Percentiles rank a stretch among this genome's conserved stretches.
phyloP scores from a whole-genome alignment of 2,888 invertebrate genomes.

The Parasteatoda lunata region DNA sequence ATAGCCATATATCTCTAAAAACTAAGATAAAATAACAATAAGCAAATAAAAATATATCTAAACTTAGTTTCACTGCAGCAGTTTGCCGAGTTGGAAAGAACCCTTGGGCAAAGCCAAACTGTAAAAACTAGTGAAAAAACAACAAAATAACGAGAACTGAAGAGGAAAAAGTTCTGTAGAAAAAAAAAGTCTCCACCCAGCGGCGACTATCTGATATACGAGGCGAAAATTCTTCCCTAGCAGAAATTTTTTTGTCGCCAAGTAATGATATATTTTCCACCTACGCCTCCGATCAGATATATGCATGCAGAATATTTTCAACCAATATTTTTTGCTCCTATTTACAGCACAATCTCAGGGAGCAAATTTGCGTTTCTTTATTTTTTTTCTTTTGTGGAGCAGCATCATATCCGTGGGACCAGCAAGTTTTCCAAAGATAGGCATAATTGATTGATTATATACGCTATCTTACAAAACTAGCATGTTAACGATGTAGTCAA shows the following conservation, averaged over 20 bases:
- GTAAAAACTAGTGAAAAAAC: slow-evolving; percentile 23
- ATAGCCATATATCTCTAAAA: not conserved
- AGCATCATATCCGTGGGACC: too few species aligned
- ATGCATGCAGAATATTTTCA: slow-evolving; percentile 5
- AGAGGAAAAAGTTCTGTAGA: not conserved
- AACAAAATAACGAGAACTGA: slow-evolving; percentile 43
- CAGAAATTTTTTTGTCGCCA: slow-evolving; percentile 52
- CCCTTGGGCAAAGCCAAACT: slow-evolving; percentile 32
- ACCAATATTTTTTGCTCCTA: not conserved
- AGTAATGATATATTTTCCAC: slow-evolving; percentile 58
- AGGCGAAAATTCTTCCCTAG: slow-evolving; percentile 22
- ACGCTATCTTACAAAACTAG: not conserved
- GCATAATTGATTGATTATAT: not conserved
- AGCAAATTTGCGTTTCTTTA: not conserved
- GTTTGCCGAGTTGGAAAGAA: slow-evolving; percentile 19
- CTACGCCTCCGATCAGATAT: slow-evolving; percentile 57
- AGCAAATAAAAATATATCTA: slow-evolving; percentile 17
- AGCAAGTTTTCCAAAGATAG: not conserved
- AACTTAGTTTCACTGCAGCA: slow-evolving; percentile 34
- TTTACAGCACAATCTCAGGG: not conserved
- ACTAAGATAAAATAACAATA: not conserved
- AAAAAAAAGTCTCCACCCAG: slow-evolving; percentile 21
- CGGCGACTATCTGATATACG: slow-evolving; percentile 63
- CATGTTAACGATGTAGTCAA: too few species aligned
- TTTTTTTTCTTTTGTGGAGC: not conserved